A percentile compares a stretch with the other conserved stretches of the same genome.
These are phyloP conservation scores for Harpalus rufipes DNA, from an alignment of 2,888 invertebrate genomes.

Conservation along the genomic window DNA sequence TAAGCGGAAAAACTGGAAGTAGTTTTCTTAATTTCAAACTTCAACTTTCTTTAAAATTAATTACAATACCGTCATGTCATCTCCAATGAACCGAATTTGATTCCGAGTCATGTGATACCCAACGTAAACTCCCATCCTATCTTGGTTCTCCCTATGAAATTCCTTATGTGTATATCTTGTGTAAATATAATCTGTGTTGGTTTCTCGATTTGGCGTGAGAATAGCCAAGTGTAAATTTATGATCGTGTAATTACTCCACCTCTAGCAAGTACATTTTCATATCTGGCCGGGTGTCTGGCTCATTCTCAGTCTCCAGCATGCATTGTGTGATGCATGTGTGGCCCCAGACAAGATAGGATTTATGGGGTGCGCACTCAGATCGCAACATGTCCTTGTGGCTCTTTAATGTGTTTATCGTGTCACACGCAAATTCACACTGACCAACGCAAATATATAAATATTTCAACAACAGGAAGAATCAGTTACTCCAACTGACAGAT, in stretches of 20 bases:
- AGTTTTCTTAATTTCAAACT: too few relatives aligned
- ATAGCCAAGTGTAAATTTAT: conserved; percentile 52
- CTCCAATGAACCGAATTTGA: neutral
- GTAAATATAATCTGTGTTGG: conserved; percentile 6
- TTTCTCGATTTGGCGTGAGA: conserved; percentile 22
- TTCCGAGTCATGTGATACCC: too few relatives aligned
- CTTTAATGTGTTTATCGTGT: conserved; percentile 63
- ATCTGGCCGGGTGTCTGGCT: conserved; percentile 30
- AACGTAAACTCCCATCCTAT: neutral
- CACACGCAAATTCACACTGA: conserved; percentile 9
- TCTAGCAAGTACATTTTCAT: conserved; percentile 57
- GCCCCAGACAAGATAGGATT: conserved; percentile 47
- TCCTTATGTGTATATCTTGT: neutral
- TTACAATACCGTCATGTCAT: too few relatives aligned
- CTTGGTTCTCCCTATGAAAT: neutral
- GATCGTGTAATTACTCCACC: conserved; percentile 55
- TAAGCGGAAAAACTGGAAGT: too few relatives aligned
- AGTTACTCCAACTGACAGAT: too few relatives aligned
- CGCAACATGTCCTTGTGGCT: conserved; percentile 41
- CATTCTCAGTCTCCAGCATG: neutral
- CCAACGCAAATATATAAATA: neutral
- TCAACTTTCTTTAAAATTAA: too few relatives aligned
- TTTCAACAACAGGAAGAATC: neutral
- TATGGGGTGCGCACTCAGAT: conserved; percentile 52
- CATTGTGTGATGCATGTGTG: conserved; percentile 62